Base-by-base conservation (phyloP, 2,888 invertebrate genomes). In the Clistopyga incitator region DNA sequence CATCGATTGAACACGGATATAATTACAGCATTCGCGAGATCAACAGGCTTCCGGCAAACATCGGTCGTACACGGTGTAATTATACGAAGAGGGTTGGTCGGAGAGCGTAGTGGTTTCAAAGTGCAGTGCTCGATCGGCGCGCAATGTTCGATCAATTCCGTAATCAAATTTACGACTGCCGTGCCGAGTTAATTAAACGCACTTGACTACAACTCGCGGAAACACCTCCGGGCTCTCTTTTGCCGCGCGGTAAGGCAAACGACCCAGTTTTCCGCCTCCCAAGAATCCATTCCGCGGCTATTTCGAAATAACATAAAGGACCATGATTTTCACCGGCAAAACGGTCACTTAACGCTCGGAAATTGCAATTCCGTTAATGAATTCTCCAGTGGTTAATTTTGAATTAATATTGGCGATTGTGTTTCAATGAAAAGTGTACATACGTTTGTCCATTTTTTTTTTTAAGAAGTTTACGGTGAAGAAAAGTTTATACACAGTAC, bases 131-230 rank as follows among this genome's bases (percentile, higher is more conserved):
- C 56, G 61, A 56, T 67, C 45, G 68, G n/a, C 59, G 23, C 75
- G 65, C 42, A 3, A 42, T 68, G 47, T 79, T 80, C 72, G 76
- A 83, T 76, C 76, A 79, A 76, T 83, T 52, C 52, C 45, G 67
- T 80, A 77, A 83, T 79, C 72, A 72, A 83, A 76, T 83, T 79
- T 72, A 64, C 72, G 72, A 72, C 45, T 52, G 61, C 68, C 23
- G 29, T 56, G 47, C 52, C 71, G 52, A 50, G 34, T 82, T 76
- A 79, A 82, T 82, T 75, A 82, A 82, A 65, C 67, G 71, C 56
- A 50, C 65, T 71, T 50, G 38, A 54, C 56, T 56, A 25, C 42
- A 56, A 64, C 45, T 34, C 38, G 11, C 61, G 68, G 56, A 68
- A 82, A 81, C 61, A 65, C 38, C 20, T 45, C 42, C 6, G 45